phyloP scores from a whole-genome alignment of 2,888 invertebrate species.

The Himalopsyche anomala region DNA sequence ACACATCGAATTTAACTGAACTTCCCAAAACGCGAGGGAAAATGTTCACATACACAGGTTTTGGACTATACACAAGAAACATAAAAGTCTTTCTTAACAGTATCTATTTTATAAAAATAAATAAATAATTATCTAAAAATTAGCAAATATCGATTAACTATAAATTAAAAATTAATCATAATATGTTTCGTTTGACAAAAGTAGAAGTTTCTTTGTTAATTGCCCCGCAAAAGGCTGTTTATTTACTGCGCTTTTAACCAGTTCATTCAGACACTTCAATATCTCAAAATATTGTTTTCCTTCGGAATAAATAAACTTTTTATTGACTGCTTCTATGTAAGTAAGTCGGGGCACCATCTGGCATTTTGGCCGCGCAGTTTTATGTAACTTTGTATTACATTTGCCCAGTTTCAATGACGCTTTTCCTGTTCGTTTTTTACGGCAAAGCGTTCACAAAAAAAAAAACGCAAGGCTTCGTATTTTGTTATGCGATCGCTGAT shows the following conservation, averaged over 20 bases:
- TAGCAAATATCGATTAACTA: too few species aligned
- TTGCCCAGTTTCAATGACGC: conserved; percentile 37
- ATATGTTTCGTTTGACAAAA: too few species aligned
- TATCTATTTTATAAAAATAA: too few species aligned
- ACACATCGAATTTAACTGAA: too few species aligned
- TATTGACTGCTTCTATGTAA: conserved; percentile 32
- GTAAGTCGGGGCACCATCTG: conserved; percentile 37
- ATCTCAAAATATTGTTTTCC: conserved; percentile 41
- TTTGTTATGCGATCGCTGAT: conserved; percentile 38
- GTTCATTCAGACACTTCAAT: background rate
- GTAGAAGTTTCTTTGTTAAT: too few species aligned
- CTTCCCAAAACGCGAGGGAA: too few species aligned
- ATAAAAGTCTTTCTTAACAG: too few species aligned
- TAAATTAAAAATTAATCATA: too few species aligned
- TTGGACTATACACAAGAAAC: too few species aligned
- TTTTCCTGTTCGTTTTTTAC: conserved; percentile 11
- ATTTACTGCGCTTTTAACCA: background rate
- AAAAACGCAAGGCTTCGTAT: conserved; percentile 13
- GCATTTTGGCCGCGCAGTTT: conserved; percentile 22
- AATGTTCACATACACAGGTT: too few species aligned
- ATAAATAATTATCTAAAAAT: too few species aligned
- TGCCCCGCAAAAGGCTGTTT: background rate
- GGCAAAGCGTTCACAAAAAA: conserved; percentile 35
- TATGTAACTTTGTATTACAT: conserved; percentile 40
- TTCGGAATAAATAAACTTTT: conserved; percentile 38